phyloP scores from a whole-genome alignment of 2,797 vertebrate genomes.

The Enteromius viviparus region DNA sequence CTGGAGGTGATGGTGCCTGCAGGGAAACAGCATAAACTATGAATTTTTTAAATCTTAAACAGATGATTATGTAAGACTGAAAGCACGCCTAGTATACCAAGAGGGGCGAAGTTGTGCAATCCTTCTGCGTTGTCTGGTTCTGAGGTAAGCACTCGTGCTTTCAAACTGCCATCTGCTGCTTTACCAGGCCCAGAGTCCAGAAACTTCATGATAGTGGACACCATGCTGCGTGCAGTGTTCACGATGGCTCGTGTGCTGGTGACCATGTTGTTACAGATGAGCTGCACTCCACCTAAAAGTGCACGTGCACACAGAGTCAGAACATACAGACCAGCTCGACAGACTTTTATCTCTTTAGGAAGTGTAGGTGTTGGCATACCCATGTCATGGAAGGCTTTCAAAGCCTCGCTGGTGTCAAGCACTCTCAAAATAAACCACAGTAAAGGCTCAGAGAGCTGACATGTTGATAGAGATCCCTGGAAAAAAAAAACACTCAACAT shows the following conservation, averaged over 20 bases:
- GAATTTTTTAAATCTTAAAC: background rate
- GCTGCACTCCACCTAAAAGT: slow-evolving; percentile 90
- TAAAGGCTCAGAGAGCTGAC: slow-evolving; percentile 96
- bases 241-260: slow-evolving; percentile 99
- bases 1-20: slow-evolving; percentile 96
- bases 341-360: background rate
- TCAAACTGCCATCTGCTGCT: slow-evolving; percentile 89
- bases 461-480: slow-evolving; percentile 96
- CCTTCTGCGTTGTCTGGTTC: slow-evolving; percentile 98
- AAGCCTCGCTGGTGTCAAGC: slow-evolving; percentile 94
- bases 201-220: slow-evolving; percentile 99
- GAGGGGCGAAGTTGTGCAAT: slow-evolving; percentile 97
- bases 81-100: slow-evolving; percentile 76
- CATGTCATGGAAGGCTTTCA: slow-evolving; percentile 99
- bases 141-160: slow-evolving; percentile 93
- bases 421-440: slow-evolving; percentile 99
- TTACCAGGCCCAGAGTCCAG: slow-evolving; percentile 95
- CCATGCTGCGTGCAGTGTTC: slow-evolving; percentile 99
- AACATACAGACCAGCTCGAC: slow-evolving; percentile 8
- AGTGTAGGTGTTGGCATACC: slow-evolving; percentile 74
- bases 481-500: background rate
- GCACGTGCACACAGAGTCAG: background rate
- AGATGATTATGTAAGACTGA: background rate
- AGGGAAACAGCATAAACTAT: slow-evolving; percentile 16
- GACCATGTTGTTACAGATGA: slow-evolving; percentile 99